phyloP scores from a whole-genome alignment of 2,797 vertebrate species.

The Eupleurogrammus muticus region DNA sequence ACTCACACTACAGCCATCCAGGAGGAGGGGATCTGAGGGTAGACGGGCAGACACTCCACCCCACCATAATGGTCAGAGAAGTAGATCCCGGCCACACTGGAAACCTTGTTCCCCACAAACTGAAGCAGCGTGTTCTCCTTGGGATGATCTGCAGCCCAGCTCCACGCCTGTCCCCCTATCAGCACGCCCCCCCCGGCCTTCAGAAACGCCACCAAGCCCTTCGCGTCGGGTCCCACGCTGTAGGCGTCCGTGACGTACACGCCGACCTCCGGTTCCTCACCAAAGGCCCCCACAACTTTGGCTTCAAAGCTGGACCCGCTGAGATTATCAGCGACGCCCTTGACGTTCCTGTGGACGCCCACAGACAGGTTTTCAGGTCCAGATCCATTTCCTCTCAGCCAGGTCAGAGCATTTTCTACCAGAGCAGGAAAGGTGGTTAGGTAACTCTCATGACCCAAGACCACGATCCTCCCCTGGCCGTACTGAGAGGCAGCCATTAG shows the following conservation, averaged over 20 bases:
- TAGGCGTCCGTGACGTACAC: conserved; percentile 86
- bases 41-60: conserved; percentile 69
- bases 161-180: conserved; percentile 89
- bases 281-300: conserved; percentile 55
- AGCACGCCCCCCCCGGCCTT: conserved; percentile 90
- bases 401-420: conserved; percentile 82
- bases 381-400: conserved; percentile 78
- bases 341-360: conserved; percentile 67
- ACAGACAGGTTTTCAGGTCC: conserved; percentile 45
- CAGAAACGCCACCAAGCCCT: conserved; percentile 81
- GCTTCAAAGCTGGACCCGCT: conserved; percentile 50
- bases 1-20: conserved; percentile 84
- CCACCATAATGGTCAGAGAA: conserved; percentile 73
- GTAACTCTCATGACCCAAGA: conserved; percentile 84
- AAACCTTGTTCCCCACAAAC: conserved; percentile 86
- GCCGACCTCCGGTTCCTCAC: conserved; percentile 33
- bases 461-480: conserved; percentile 84
- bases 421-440: conserved; percentile 75
- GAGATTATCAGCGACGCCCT: conserved; percentile 67
- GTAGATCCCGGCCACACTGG: conserved; percentile 86
- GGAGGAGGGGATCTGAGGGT: conserved; percentile 81
- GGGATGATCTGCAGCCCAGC: conserved; percentile 80
- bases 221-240: conserved; percentile 43
- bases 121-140: conserved; percentile 52
- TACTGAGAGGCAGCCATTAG: conserved; percentile 87